Base-by-base conservation (phyloP, 2,797 vertebrate species). In the Ispidina lecontei region DNA sequence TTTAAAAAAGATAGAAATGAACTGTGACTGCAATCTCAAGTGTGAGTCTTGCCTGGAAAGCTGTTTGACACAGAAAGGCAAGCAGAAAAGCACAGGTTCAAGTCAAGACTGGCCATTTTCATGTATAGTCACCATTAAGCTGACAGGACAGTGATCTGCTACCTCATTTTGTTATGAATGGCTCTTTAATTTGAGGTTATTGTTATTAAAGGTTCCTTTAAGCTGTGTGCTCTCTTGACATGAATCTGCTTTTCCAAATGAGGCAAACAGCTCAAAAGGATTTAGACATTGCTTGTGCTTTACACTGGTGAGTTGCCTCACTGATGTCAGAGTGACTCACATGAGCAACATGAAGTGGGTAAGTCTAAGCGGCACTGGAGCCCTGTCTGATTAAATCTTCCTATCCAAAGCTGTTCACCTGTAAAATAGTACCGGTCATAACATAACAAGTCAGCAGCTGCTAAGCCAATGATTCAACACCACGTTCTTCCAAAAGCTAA, bases 1-100 rank as follows among this genome's bases (percentile, higher is more conserved):
- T 69, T 9, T 74, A 10, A 75, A 89, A 96, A 87, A 84, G 73
- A 91, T 28, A 84, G 78, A 71, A 79, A 94, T 88, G 88, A 93
- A 75, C 80, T 85, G 76, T 84, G 88, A 70, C 89, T 90, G 72
- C 46, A 73, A 33, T 91, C 89, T 86, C 78, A 79, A 87, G 74
- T 10, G 23, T 13, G 46, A 94, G 77, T 68, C 78, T 72, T 47
- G 21, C 58, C 39, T 92, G 25, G 20, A 80, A 93, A 94, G 55
- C 58, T 37, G 44, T 72, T 93, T 3, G 4, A 68, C 43, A 54
- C 60, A 82, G 52, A 92, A 86, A 89, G 47, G 51, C 39, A 23
- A 87, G 70, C 6, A 1, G 51, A 91, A 79, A 79, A 89, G 67
- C 41, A 28, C 2, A 19, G 47, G 37, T 47, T 82, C 59, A 49